phyloP scores from a whole-genome alignment of 2,797 vertebrate species.

The Coracias cyanogaster region DNA sequence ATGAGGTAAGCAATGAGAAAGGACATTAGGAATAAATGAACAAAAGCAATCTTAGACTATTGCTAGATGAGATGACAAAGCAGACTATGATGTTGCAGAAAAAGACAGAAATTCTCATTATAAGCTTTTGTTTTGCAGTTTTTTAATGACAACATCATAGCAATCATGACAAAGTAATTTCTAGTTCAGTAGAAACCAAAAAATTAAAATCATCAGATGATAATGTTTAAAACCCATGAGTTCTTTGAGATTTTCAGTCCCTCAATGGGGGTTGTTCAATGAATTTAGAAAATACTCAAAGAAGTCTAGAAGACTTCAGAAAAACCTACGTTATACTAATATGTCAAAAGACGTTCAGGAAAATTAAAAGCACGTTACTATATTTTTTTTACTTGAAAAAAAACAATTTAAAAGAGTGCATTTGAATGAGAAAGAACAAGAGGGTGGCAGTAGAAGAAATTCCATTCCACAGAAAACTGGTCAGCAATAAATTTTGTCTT shows the following conservation, averaged over 20 bases:
- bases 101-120: not conserved
- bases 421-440: not conserved
- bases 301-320: not conserved
- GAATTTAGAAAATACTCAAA: not conserved
- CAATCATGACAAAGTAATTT: not conserved
- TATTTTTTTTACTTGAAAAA: not conserved
- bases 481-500: not conserved
- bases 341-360: not conserved
- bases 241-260: not conserved
- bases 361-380: not conserved
- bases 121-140: not conserved
- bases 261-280: not conserved
- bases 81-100: not conserved
- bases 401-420: not conserved
- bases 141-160: not conserved
- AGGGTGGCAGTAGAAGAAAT: not conserved
- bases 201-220: not conserved
- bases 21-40: not conserved
- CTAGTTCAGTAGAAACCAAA: not conserved
- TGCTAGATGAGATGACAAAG: not conserved
- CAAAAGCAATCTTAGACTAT: not conserved
- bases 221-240: not conserved
- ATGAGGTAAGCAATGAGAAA: not conserved
- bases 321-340: not conserved
- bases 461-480: not conserved